Conservation (phyloP, 2,888 invertebrate species). For the Pollenia labialis region DNA sequence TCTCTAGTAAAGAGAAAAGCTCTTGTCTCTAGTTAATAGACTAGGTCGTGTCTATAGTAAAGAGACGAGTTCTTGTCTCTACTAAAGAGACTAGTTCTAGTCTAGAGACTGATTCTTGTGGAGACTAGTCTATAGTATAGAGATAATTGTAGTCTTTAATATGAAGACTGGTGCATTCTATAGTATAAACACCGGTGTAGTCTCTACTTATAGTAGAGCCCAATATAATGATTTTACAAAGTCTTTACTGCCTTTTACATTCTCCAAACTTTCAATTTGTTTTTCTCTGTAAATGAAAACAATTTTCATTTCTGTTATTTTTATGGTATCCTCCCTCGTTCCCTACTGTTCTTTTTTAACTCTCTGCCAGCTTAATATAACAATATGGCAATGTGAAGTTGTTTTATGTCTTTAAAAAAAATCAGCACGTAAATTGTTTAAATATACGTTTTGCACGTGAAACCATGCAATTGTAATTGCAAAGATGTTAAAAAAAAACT, state of each 20-base stretch:
- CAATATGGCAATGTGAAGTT: conserved; percentile 35
- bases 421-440: conserved; percentile 67
- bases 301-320: conserved; percentile 61
- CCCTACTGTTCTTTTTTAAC: not conserved
- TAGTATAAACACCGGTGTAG: no score
- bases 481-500: conserved; percentile 20
- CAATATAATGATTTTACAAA: not conserved
- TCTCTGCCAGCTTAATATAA: conserved; percentile 2
- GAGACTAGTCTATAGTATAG: no score
- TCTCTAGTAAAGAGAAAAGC: no score
- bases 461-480: conserved; percentile 67
- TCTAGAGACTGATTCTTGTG: no score
- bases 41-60: no score
- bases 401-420: not conserved
- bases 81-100: no score
- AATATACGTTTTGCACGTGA: conserved; percentile 72
- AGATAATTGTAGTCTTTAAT: no score
- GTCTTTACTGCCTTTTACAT: not conserved
- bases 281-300: conserved; percentile 34
- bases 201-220: no score
- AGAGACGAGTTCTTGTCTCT: no score
- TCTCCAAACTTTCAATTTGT: not conserved
- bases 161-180: no score
- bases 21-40: no score
- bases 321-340: conserved; percentile 34